Evolutionary conservation across 2,888 invertebrate genomes (phyloP), one percentile per base, ranked within the genome.

Genomic region (Pristionchus arcanus): DNA sequence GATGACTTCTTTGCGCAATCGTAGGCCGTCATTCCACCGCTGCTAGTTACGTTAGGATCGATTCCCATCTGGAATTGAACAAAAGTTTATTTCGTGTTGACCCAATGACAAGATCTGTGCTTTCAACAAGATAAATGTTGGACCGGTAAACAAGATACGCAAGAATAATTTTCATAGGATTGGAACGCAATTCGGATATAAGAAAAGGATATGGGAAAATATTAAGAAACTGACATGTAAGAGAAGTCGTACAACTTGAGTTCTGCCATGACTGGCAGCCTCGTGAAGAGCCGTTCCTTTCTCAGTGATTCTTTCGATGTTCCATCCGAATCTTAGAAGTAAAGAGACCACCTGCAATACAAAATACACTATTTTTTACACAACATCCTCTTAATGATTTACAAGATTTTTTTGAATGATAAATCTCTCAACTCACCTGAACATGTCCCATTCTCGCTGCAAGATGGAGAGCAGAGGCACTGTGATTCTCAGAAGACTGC

Each of bases 1-100:
- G 96, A 95, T 90, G 95, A 95, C 90, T 96, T 96, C 91, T 96
- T 96, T 71, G 96, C 96, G 74, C 96, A 95, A 92, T 96, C 96
- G 91, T 95, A 93, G 11, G 96, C 96, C 21, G 96, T 96, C 91
- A 96, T 96, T 91, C 96, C 96, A 91, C 95, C 95, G 3, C 95
- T 95, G 92, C 96, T 96, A 37, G 95, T 94, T 90, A 95, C 94
- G 91, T 95, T 95, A n/a, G 95, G 95, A 92, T 96, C 96, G 9
- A 96, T 95, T 4, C 96, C 96, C 92, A 95, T 95, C 96, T 96
- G 94, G 81, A 91, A 81, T 7, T 25, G 25, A 77, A 3, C 42
- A 77, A 55, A 4, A 2, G 55, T 21, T 55, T 55, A 16, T 49
- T 49, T 49, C 42, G 42, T 13, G 42, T 49, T 9, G 42, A 49